These are phyloP conservation scores for Onychorhynchus coronatus DNA, from an alignment of 2,113 vertebrate species.

Conservation along the genomic window DNA sequence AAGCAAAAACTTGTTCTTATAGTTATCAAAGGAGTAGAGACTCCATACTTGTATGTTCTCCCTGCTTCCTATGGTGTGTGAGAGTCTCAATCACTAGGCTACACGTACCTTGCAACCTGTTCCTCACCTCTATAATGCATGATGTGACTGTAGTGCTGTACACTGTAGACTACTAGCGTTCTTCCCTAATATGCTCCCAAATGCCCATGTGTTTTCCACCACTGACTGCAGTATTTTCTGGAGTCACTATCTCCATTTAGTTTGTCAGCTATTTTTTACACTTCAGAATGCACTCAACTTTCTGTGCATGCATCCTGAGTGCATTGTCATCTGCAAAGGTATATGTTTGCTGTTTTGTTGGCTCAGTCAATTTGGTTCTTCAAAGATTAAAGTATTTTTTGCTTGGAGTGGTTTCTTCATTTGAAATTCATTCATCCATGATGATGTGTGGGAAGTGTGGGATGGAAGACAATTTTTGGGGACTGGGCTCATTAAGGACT, in stretches of 20 bases:
- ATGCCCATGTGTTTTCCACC: not conserved
- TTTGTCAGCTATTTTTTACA: not conserved
- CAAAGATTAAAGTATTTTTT: not conserved
- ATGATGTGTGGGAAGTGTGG: not conserved
- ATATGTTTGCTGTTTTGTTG: not conserved
- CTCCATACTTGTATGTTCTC: rapidly evolving
- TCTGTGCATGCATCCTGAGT: not conserved
- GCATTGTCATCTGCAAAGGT: not conserved
- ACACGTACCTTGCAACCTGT: rapidly evolving
- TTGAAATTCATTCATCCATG: not conserved
- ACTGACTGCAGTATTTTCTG: not conserved
- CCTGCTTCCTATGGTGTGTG: rapidly evolving
- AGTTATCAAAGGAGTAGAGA: not conserved
- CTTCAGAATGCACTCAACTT: not conserved
- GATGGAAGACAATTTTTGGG: not conserved
- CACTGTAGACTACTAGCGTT: rapidly evolving
- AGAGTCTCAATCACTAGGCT: not conserved
- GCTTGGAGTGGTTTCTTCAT: not conserved
- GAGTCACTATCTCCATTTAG: not conserved
- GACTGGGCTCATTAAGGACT: not conserved
- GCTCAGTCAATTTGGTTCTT: not conserved
- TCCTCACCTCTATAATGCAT: not conserved
- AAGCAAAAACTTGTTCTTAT: not conserved
- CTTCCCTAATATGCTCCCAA: not conserved
- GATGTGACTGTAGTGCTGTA: rapidly evolving